Percentiles rank a stretch among this genome's conserved stretches.
These are phyloP conservation scores for Myathropa florea DNA, from an alignment of 2,888 invertebrate species.

Conservation along the genomic window DNA sequence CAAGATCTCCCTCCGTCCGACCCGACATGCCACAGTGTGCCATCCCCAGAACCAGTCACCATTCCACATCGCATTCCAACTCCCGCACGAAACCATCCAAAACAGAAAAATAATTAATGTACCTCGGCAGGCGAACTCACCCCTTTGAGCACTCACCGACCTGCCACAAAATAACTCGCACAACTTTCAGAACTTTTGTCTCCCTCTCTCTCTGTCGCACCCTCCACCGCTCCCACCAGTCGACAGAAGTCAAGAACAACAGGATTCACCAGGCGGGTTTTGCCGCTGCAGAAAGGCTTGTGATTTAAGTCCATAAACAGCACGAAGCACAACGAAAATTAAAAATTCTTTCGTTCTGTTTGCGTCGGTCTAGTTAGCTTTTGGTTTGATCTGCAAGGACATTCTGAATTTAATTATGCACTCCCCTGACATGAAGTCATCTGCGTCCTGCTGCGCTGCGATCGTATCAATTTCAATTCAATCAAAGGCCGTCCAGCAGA, in stretches of 20 bases:
- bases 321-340: constrained; percentile 41
- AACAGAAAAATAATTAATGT: constrained; percentile 68
- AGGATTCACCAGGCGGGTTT: constrained; percentile 4
- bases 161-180: constrained; percentile 53
- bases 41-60: neutral
- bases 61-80: neutral
- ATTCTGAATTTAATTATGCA: constrained; percentile 59
- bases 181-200: constrained; percentile 52
- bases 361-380: neutral
- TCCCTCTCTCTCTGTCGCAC: neutral
- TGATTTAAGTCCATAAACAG: constrained; percentile 57
- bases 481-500: constrained; percentile 28
- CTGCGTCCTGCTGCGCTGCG: neutral
- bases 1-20: constrained; percentile 34
- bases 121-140: constrained; percentile 17
- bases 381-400: constrained; percentile 24
- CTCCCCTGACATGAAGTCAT: neutral
- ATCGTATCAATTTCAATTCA: constrained; percentile 46
- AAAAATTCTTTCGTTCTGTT: constrained; percentile 50
- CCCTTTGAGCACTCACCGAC: constrained; percentile 13
- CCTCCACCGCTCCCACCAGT: neutral
- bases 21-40: neutral
- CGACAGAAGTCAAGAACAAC: neutral
- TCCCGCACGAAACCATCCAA: constrained; percentile 39
- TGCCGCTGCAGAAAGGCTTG: constrained; percentile 17